phyloP scores from a whole-genome alignment of 2,797 vertebrate genomes.

The Platalea minor region DNA sequence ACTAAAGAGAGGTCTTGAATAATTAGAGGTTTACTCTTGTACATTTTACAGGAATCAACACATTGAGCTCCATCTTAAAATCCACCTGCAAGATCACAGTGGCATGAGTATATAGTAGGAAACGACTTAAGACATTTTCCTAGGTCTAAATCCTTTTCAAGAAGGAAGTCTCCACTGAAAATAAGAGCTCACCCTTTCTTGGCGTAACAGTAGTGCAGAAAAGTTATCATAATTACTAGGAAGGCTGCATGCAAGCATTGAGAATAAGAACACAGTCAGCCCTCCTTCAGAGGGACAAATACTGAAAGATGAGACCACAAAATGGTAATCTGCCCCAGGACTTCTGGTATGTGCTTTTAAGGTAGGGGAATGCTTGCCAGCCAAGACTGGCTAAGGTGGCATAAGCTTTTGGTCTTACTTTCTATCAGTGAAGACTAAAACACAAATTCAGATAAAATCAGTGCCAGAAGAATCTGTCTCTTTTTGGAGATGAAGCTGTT shows the following conservation, averaged over 20 bases:
- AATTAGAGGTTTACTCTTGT: neutral
- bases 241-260: neutral
- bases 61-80: neutral
- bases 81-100: neutral
- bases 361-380: neutral
- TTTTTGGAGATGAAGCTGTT: constrained; percentile 1
- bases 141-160: neutral
- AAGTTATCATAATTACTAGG: neutral
- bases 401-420: neutral
- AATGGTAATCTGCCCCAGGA: neutral
- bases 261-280: neutral
- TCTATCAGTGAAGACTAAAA: neutral
- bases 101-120: neutral
- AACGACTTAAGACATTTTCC: neutral
- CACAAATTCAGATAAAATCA: constrained; percentile 5
- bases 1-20: neutral
- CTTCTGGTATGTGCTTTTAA: neutral
- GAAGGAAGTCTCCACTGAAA: neutral
- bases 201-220: neutral
- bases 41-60: neutral
- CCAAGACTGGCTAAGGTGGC: neutral
- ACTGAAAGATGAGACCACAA: neutral
- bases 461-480: neutral
- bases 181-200: neutral
- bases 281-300: neutral